phyloP scores from a whole-genome alignment of 2,797 vertebrate genomes.

The Acipenser transmontanus region DNA sequence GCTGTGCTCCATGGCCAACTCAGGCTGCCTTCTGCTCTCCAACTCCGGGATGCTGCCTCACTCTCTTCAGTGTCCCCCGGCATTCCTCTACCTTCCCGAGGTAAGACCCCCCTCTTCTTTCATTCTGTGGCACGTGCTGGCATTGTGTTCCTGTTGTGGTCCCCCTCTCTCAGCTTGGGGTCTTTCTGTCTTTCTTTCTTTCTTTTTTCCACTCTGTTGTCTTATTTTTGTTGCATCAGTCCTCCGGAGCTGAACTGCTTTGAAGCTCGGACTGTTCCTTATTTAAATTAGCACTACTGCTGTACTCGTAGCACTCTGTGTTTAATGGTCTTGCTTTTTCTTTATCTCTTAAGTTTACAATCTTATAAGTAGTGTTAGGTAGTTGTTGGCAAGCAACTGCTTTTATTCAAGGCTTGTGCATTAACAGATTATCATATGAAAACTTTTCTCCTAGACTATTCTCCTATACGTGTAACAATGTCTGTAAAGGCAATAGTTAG shows the following conservation, averaged over 20 bases:
- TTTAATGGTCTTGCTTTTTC: background rate
- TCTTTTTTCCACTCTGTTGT: background rate
- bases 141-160: slow-evolving; percentile 24
- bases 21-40: slow-evolving; percentile 88
- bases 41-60: slow-evolving; percentile 86
- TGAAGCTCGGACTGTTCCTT: background rate
- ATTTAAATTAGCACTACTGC: background rate
- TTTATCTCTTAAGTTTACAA: background rate
- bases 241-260: background rate
- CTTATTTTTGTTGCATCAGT: background rate
- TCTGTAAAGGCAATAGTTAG: too few species aligned
- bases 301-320: background rate
- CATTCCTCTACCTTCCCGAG: slow-evolving; percentile 93
- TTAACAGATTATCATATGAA: too few species aligned
- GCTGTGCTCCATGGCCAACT: slow-evolving; percentile 95
- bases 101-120: slow-evolving; percentile 65
- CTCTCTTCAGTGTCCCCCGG: slow-evolving; percentile 81
- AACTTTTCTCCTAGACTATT: too few species aligned
- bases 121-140: slow-evolving; percentile 38
- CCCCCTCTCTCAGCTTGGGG: slow-evolving; percentile 21
- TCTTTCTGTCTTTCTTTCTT: slow-evolving; percentile 9
- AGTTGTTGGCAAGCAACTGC: background rate
- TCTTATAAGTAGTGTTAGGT: background rate
- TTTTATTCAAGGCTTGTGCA: background rate
- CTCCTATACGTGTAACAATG: too few species aligned